These are phyloP conservation scores for Macropus fuliginosus DNA, from an alignment of 2,797 vertebrate species.

Conservation along the genomic window DNA sequence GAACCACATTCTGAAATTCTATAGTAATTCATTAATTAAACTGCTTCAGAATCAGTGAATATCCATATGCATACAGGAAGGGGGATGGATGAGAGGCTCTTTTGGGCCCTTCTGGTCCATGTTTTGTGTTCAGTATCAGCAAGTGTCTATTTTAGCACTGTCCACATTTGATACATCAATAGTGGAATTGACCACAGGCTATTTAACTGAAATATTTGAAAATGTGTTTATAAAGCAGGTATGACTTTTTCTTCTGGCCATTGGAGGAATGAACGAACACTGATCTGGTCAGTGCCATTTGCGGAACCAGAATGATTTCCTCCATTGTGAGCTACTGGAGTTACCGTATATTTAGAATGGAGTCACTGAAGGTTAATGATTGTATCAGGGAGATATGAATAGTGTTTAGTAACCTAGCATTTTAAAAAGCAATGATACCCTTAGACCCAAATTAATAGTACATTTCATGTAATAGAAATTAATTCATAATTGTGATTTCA, in stretches of 20 bases:
- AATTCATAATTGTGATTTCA: background rate
- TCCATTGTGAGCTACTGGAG: background rate
- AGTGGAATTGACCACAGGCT: background rate
- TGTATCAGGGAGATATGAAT: background rate
- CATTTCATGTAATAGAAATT: background rate
- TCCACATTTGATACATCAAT: background rate
- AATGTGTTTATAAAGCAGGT: background rate
- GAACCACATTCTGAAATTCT: background rate
- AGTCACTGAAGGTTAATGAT: background rate
- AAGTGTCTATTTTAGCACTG: background rate
- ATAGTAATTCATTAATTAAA: background rate
- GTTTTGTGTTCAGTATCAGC: background rate
- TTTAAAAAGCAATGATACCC: background rate
- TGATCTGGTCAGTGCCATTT: background rate
- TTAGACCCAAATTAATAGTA: background rate
- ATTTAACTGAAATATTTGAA: background rate
- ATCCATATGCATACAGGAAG: background rate
- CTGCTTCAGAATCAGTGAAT: background rate
- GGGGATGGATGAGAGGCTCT: background rate
- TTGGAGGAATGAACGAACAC: background rate
- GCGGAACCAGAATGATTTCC: background rate
- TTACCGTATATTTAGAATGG: background rate
- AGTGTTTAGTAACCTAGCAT: background rate
- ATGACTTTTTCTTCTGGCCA: background rate
- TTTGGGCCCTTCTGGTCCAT: background rate